Evolutionary conservation across 1,140 invertebrate species (phyloP).

Genomic region (Zeugodacus cucurbitae): DNA sequence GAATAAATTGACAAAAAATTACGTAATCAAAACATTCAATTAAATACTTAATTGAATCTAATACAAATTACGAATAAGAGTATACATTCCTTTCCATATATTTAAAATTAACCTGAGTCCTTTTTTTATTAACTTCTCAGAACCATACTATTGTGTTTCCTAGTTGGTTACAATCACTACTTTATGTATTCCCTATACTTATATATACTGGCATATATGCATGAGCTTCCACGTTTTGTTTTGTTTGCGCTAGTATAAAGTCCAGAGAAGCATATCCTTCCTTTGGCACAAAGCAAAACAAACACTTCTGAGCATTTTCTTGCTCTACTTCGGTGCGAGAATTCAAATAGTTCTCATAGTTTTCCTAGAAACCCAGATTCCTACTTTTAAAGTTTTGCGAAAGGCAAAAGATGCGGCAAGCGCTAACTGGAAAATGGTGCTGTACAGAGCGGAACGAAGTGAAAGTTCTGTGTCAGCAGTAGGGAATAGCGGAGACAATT

Average conservation of each 20-base stretch:
- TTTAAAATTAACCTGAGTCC: no score
- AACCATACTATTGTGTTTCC: no score
- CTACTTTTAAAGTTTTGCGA: not conserved
- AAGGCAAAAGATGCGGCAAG: not conserved
- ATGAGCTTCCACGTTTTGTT: no score
- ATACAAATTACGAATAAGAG: no score
- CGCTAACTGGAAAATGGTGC: not conserved
- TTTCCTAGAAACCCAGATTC: not conserved
- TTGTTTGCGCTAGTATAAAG: no score
- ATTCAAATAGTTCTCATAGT: not conserved
- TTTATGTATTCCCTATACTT: not conserved
- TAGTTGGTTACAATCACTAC: no score
- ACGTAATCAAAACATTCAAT: no score
- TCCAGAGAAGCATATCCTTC: not conserved
- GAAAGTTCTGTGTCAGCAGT: not conserved
- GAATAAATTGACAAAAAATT: no score
- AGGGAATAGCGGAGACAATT: not conserved
- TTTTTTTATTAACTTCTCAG: no score
- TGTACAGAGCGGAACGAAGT: not conserved
- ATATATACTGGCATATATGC: not conserved
- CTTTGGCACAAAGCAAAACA: not conserved
- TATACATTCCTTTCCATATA: no score
- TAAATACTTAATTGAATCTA: no score
- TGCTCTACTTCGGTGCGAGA: not conserved
- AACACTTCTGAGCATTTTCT: not conserved